Evolutionary conservation across 1,140 invertebrate genomes (phyloP).

Genomic region (Phymorhynchus buccinoides): DNA sequence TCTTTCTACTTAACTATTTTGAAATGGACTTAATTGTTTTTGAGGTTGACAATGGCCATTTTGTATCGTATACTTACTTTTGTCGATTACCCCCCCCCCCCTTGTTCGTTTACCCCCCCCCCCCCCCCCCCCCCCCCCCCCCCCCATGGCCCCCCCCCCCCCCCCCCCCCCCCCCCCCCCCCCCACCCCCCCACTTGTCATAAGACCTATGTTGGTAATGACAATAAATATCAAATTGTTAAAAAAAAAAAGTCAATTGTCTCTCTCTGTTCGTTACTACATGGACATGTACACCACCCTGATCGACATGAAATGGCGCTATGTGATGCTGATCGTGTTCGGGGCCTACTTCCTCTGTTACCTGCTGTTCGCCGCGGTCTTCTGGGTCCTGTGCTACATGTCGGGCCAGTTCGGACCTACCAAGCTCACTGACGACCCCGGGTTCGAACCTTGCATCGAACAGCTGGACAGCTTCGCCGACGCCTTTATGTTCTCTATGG

Average conservation of each 20-base stretch:
- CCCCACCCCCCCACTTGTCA: too few species aligned
- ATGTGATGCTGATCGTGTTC: constrained; percentile 93
- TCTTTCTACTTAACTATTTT: too few species aligned
- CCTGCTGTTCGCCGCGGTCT: constrained; percentile 91
- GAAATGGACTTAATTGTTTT: too few species aligned
- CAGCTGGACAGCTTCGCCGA: constrained; percentile 67
- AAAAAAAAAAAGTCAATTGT: too few species aligned
- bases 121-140: too few species aligned
- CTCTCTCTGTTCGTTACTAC: constrained; percentile 67
- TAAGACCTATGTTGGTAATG: too few species aligned
- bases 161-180: not conserved
- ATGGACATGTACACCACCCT: constrained; percentile 73
- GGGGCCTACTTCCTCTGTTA: constrained; percentile 93
- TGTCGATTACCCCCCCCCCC: too few species aligned
- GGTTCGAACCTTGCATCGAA: constrained; percentile 67
- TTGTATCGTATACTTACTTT: too few species aligned
- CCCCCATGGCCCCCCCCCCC: not conserved
- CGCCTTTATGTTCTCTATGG: constrained; percentile 74
- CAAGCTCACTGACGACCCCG: constrained; percentile 77
- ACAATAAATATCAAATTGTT: too few species aligned
- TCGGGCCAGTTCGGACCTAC: constrained; percentile 86
- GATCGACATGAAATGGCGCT: constrained; percentile 86
- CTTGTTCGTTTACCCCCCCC: too few species aligned
- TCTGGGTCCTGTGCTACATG: constrained; percentile 88
- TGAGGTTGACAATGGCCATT: too few species aligned